These are phyloP conservation scores for Halcyon senegalensis DNA, from an alignment of 2,113 vertebrate species.

Conservation along the genomic window DNA sequence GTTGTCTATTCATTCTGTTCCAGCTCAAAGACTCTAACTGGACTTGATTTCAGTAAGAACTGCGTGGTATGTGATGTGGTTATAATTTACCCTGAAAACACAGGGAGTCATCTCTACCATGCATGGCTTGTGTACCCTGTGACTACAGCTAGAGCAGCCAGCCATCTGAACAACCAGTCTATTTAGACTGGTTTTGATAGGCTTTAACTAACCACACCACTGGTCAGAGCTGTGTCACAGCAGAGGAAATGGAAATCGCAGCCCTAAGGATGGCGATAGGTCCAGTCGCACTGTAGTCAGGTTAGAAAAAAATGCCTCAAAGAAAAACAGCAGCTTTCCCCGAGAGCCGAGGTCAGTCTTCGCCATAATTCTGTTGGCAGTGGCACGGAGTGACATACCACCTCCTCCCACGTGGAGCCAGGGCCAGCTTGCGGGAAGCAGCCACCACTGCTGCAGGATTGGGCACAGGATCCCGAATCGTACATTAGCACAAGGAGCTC, in stretches of 20 bases:
- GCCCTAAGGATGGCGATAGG: rapidly evolving
- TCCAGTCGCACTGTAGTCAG: background rate
- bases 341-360: background rate
- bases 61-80: background rate
- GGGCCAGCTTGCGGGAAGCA: background rate
- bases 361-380: background rate
- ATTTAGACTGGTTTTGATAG: background rate
- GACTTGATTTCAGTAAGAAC: background rate
- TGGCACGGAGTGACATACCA: rapidly evolving
- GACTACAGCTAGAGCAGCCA: background rate
- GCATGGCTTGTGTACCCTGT: background rate
- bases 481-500: background rate
- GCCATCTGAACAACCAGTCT: background rate
- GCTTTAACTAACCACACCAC: rapidly evolving
- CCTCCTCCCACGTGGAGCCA: rapidly evolving
- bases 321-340: background rate
- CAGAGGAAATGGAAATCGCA: rapidly evolving
- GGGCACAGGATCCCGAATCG: background rate
- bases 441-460: rapidly evolving
- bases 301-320: background rate
- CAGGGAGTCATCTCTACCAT: background rate
- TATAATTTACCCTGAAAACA: background rate
- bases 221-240: rapidly evolving
- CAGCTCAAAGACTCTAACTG: background rate
- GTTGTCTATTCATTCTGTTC: slow-evolving; percentile 13